These are phyloP conservation scores for Erannis defoliaria DNA, from an alignment of 2,888 invertebrate species.

Conservation along the genomic window DNA sequence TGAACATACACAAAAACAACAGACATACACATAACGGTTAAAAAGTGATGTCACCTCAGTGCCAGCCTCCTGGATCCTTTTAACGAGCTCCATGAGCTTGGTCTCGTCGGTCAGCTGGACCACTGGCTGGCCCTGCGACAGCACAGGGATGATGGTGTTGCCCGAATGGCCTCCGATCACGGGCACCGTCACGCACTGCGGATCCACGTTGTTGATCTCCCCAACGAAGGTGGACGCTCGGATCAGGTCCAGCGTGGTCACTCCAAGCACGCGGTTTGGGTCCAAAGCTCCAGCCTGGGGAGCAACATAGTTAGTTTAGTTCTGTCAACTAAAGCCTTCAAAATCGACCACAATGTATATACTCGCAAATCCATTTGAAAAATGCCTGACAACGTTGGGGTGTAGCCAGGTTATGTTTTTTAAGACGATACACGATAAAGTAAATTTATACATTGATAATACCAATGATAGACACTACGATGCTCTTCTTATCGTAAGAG, in stretches of 20 bases:
- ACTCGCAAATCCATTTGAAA: too few relatives aligned
- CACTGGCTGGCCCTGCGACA: neutral
- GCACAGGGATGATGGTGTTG: neutral
- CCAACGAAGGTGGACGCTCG: neutral
- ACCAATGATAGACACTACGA: too few relatives aligned
- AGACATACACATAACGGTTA: too few relatives aligned
- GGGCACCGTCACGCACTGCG: neutral
- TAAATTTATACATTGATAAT: too few relatives aligned
- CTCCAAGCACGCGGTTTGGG: constrained; percentile 1
- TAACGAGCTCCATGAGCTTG: neutral
- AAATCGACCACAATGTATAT: too few relatives aligned
- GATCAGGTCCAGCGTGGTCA: neutral
- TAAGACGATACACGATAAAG: too few relatives aligned
- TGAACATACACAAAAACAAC: too few relatives aligned
- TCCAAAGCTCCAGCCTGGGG: neutral
- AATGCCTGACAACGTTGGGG: too few relatives aligned
- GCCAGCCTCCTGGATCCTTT: constrained; percentile 3
- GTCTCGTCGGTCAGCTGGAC: neutral
- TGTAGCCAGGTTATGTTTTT: too few relatives aligned
- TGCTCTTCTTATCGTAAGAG: too few relatives aligned
- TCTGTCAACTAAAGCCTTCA: too few relatives aligned
- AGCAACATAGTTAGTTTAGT: too few relatives aligned
- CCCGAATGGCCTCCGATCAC: constrained; percentile 4
- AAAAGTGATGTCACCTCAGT: constrained; percentile 1
- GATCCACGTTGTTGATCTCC: neutral